Evolutionary conservation across 2,888 invertebrate genomes (phyloP).

Genomic region (Polia nebulosa): DNA sequence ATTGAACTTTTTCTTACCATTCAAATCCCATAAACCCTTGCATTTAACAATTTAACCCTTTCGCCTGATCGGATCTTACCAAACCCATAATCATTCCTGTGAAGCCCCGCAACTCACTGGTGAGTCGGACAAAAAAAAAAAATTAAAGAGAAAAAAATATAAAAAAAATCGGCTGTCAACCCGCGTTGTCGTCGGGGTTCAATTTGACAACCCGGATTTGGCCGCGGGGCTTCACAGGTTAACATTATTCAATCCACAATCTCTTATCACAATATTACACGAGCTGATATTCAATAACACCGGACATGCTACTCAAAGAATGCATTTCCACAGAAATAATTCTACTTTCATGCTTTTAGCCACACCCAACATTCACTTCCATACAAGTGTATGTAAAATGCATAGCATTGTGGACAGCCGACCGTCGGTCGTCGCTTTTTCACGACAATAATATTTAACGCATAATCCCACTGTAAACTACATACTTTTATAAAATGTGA

Average conservation of each 20-base stretch:
- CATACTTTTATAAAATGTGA: conserved; percentile 33
- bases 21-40: conserved; percentile 11
- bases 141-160: too few species aligned
- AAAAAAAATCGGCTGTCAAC: too few species aligned
- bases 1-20: conserved; percentile 23
- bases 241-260: conserved; percentile 17
- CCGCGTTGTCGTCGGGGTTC: too few species aligned
- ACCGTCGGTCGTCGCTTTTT: conserved; percentile 33
- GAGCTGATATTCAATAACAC: conserved; percentile 27
- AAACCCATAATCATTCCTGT: conserved; percentile 23
- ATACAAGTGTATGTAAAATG: conserved; percentile 30
- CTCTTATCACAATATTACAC: conserved; percentile 16
- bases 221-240: too few species aligned
- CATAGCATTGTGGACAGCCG: conserved; percentile 49
- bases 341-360: conserved; percentile 54
- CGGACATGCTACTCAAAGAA: conserved; percentile 39
- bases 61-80: background rate
- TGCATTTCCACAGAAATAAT: conserved; percentile 56
- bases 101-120: too few species aligned
- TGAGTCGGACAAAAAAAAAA: too few species aligned
- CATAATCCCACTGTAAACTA: conserved; percentile 10
- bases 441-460: conserved; percentile 42
- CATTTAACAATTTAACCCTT: conserved; percentile 31
- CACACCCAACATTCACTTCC: conserved; percentile 42
- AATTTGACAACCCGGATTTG: too few species aligned